These are phyloP conservation scores for Rhineura floridana DNA, from an alignment of 2,113 vertebrate species.

Conservation along the genomic window DNA sequence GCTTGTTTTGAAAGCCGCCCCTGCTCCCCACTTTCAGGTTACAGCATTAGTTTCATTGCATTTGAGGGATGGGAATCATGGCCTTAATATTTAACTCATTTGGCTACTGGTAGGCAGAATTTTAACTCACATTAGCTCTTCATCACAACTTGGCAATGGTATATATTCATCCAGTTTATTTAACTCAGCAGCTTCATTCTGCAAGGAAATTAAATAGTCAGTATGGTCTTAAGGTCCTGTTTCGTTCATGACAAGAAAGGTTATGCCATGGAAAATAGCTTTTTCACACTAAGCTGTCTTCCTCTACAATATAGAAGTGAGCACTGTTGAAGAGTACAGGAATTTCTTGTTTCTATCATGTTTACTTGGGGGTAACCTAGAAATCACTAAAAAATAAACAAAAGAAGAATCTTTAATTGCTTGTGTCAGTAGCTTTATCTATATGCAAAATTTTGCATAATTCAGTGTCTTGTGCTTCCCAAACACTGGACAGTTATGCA, in stretches of 20 bases:
- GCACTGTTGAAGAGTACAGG: no score
- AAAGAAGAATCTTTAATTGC: neutral
- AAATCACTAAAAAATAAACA: neutral
- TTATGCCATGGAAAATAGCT: neutral
- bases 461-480: neutral
- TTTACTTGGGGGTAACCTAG: neutral
- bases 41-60: neutral
- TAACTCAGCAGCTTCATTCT: constrained; percentile 28
- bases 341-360: neutral
- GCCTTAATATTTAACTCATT: neutral
- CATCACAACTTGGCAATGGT: constrained; percentile 5
- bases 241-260: neutral
- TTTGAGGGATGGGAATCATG: neutral
- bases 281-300: neutral
- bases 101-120: neutral
- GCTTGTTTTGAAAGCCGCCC: neutral
- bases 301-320: neutral
- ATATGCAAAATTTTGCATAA: neutral
- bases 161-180: constrained; percentile 18
- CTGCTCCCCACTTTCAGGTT: neutral
- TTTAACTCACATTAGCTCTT: constrained; percentile 68
- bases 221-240: neutral
- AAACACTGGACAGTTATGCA: neutral
- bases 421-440: neutral
- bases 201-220: neutral